Base-by-base conservation (phyloP, 2,888 invertebrate genomes). In the Trachelus iudaicus region DNA sequence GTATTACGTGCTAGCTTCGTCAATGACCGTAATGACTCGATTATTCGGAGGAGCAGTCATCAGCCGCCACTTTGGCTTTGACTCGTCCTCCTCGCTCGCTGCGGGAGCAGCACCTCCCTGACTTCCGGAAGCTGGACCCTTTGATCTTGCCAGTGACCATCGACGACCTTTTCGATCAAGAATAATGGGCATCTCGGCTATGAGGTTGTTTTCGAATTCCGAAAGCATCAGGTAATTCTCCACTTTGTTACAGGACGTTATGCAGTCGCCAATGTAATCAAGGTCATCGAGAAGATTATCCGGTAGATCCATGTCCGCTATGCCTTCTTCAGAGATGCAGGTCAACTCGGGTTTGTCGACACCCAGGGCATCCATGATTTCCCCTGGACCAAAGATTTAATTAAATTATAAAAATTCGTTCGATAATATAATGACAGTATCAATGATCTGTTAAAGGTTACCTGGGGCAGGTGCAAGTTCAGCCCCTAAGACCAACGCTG, bases 141-240 rank as follows among this genome's bases (percentile, higher is more conserved):
- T 89, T 1, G 90, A 93, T 82, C 93, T 93, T 3, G 95, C 95
- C 79, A 95, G 92, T 15, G 96, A 96, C 95, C 96, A 96, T 74
- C 95, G 93, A 73, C 96, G 92, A 23, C 94, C 95, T 81, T 94
- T 94, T 73, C 95, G 93, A 89, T 96, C 96, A 91, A 95, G 93
- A 86, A 96, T 92, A 85, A 94, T 95, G 33, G 96, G 96, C 92
- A 95, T 93, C 90, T 96, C 96, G 1, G 96, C 96, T 87, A 96
- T 96, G 79, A 96, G 92, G 91, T 96, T 96, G 92, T 96, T 96
- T 90, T 97, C 96, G 91, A 96, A 96, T 91, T 97, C 97, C 87
- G 96, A 96, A 82, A 96, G 93, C 96, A 97, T 96, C 86, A 97
- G 92, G 90, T 96, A 96, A 92, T 96, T 96, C 91, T 97, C 96